A percentile compares a stretch with the other conserved stretches of the same genome.
Conservation (phyloP, 2,888 invertebrate genomes). For the Flexamia atlantica region DNA sequence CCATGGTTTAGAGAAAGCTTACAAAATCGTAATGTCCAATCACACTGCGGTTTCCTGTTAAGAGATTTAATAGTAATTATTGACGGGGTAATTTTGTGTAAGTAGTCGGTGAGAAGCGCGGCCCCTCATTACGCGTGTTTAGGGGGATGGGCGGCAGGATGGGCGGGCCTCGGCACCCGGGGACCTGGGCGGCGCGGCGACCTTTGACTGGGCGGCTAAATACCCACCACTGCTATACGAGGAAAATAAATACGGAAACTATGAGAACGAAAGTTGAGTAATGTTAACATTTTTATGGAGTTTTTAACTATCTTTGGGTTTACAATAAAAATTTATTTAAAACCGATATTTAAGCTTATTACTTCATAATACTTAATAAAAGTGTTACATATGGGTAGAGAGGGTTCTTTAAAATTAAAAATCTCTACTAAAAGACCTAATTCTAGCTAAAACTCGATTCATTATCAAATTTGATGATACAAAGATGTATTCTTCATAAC, state of each 20-base stretch:
- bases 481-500: too few relatives aligned
- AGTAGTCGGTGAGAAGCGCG: not conserved
- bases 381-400: too few relatives aligned
- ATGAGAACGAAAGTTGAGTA: too few relatives aligned
- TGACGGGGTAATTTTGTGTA: constrained; percentile 12
- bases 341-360: too few relatives aligned
- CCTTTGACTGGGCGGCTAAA: constrained; percentile 16
- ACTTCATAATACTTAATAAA: too few relatives aligned
- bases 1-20: constrained; percentile 36
- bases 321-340: too few relatives aligned
- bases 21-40: not conserved
- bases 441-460: too few relatives aligned
- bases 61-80: constrained; percentile 18
- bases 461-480: too few relatives aligned
- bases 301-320: too few relatives aligned
- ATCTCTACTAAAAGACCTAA: too few relatives aligned
- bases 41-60: not conserved
- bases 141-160: not conserved
- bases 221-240: not conserved
- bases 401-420: too few relatives aligned
- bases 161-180: not conserved
- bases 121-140: not conserved
- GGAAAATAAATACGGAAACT: not conserved
- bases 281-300: too few relatives aligned
- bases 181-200: constrained; percentile 7